Evolutionary conservation across 2,797 vertebrate species (phyloP), one percentile per base, ranked within the genome.

Genomic region (Acipenser oxyrinchus): DNA sequence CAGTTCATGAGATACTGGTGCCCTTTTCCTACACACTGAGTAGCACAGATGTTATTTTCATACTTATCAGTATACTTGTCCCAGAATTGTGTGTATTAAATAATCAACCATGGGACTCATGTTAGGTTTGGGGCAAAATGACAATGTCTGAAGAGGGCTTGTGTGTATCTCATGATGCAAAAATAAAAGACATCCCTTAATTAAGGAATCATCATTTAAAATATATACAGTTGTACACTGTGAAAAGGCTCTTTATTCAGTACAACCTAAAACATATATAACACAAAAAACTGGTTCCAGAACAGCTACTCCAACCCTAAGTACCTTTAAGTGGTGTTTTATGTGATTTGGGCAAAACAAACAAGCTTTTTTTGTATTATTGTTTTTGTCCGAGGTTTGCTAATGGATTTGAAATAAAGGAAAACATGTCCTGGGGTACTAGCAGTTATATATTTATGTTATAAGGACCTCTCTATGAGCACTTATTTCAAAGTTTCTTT

Each of bases 331-430:
- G 85, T 85, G 83, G 82, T 88, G 84, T 87, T 90, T 89, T 81
- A 83, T 87, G 74, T 77, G 79, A 84, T 87, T 84, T 81, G 78
- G 76, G 79, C 78, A 78, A 83, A 85, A 88, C 85, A 85, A 87
- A 82, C 76, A 81, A 84, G 81, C 9, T 10, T 55, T 83, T 82
- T 87, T 83, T 84, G 83, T 81, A 83, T 88, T 81, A 81, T 81
- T 74, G 76, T 77, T 72, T 82, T 79, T 85, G 84, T 83, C 80
- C 76, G 75, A 80, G 81, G 85, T 85, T 88, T 83, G 83, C 87
- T 89, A 91, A 90, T 90, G 88, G 88, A 78, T 89, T 86, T 82
- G 73, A 81, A 85, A 88, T 89, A 87, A 86, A 89, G 83, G 83
- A 81, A 81, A 84, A 83, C 79, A 81, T 84, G 85, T 84, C 79